phyloP scores from a whole-genome alignment of 2,888 invertebrate species.

The Catocala sponsa region DNA sequence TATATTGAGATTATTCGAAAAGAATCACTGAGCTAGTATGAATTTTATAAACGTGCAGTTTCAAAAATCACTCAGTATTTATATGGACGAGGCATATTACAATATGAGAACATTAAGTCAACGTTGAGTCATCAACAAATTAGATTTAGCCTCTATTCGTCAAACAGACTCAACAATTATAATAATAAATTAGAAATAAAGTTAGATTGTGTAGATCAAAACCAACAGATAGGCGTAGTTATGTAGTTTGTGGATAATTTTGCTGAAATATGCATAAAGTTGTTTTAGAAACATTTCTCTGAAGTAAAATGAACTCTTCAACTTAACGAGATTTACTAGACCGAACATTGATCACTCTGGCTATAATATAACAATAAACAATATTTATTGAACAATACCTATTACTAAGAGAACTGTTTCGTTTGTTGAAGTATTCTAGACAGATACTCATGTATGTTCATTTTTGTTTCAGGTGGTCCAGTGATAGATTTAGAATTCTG shows the following conservation, averaged over 20 bases:
- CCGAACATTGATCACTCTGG: not conserved
- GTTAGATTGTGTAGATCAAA: not conserved
- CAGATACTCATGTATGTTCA: not conserved
- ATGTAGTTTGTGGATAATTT: not conserved
- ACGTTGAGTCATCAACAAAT: not conserved
- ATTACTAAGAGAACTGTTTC: too few species aligned
- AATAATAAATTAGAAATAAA: not conserved
- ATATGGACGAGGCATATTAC: too few species aligned
- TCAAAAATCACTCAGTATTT: too few species aligned
- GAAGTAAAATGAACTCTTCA: not conserved
- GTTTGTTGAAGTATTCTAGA: too few species aligned
- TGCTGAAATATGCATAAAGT: slow-evolving; percentile 1
- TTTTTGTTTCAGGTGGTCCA: slow-evolving; percentile 44
- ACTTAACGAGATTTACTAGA: slow-evolving; percentile 6
- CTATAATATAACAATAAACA: slow-evolving; percentile 2
- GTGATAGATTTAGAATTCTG: slow-evolving; percentile 7
- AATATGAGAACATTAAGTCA: not conserved
- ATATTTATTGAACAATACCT: too few species aligned
- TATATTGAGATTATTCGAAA: too few species aligned
- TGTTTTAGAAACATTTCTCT: not conserved
- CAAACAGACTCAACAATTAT: slow-evolving; percentile 35
- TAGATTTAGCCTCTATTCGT: slow-evolving; percentile 23
- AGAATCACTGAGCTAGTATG: too few species aligned
- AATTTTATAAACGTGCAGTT: too few species aligned
- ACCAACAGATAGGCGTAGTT: not conserved